phyloP scores from a whole-genome alignment of 2,888 invertebrate genomes.

The Cremastinae sp. region DNA sequence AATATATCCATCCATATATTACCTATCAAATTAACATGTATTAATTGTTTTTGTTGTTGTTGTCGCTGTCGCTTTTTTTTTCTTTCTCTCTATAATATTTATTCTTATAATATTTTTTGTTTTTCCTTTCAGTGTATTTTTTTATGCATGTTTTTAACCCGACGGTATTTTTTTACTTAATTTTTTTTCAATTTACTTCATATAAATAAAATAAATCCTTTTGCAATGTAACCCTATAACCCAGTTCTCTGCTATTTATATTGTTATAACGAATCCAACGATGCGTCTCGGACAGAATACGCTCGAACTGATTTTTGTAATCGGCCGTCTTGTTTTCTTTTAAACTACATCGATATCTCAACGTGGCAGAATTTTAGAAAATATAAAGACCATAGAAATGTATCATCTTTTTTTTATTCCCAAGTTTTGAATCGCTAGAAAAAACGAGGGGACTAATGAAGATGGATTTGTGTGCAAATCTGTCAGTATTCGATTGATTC shows the following conservation, averaged over 20 bases:
- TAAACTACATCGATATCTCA: background rate
- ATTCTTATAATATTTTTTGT: conserved; percentile 64
- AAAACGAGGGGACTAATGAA: background rate
- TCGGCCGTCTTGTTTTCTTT: conserved; percentile 3
- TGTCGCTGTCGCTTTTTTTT: conserved; percentile 42
- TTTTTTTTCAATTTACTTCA: conserved; percentile 63
- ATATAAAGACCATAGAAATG: no score
- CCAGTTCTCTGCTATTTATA: conserved; percentile 67
- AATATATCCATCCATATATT: conserved; percentile 79
- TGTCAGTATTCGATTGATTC: conserved; percentile 64
- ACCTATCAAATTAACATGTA: conserved; percentile 78
- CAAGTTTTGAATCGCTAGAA: no score
- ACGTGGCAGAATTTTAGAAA: background rate
- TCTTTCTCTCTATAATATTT: conserved; percentile 50
- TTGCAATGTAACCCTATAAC: conserved; percentile 68
- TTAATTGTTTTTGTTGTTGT: conserved; percentile 62
- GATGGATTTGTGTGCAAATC: background rate
- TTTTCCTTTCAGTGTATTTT: conserved; percentile 67
- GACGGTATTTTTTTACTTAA: conserved; percentile 61
- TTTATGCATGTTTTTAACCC: conserved; percentile 70
- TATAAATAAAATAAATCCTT: conserved; percentile 76
- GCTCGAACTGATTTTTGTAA: conserved; percentile 72
- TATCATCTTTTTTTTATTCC: no score
- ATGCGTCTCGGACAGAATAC: conserved; percentile 67
- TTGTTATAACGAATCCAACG: conserved; percentile 62